phyloP scores from a whole-genome alignment of 2,888 invertebrate species.

The Ceriagrion tenellum region DNA sequence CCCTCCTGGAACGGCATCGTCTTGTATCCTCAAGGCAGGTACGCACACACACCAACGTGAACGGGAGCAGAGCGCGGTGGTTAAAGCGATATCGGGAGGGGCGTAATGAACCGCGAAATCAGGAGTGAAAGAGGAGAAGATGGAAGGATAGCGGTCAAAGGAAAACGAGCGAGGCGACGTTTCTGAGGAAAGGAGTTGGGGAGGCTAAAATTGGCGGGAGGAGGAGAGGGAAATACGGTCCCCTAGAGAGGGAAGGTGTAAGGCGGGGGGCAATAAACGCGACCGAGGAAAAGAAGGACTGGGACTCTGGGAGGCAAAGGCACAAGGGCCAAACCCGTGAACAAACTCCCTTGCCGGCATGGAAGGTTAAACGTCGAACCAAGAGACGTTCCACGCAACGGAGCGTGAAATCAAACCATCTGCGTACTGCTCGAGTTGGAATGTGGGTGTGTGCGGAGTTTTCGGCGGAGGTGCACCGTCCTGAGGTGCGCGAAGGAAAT shows the following conservation, averaged over 20 bases:
- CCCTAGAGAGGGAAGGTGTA: background rate
- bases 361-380: constrained; percentile 2
- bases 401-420: constrained; percentile 63
- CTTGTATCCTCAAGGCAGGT: background rate
- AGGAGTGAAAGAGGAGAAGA: background rate
- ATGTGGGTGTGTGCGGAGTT: background rate
- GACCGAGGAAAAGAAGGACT: background rate
- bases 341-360: background rate
- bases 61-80: background rate
- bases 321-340: background rate
- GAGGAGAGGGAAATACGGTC: background rate
- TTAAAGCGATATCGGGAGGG: background rate
- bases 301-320: background rate
- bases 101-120: constrained; percentile 49
- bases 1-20: background rate
- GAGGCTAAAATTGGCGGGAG: background rate
- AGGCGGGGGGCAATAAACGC: background rate
- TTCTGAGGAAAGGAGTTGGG: background rate
- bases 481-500: background rate
- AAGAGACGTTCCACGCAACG: constrained; percentile 13
- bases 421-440: constrained; percentile 8
- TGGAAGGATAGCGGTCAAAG: background rate
- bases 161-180: background rate
- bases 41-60: background rate
- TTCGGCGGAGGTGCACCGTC: background rate